Evolutionary conservation across 2,888 invertebrate genomes (phyloP), one percentile per base, ranked within the genome.

Genomic region (Nymphalis polychloros): DNA sequence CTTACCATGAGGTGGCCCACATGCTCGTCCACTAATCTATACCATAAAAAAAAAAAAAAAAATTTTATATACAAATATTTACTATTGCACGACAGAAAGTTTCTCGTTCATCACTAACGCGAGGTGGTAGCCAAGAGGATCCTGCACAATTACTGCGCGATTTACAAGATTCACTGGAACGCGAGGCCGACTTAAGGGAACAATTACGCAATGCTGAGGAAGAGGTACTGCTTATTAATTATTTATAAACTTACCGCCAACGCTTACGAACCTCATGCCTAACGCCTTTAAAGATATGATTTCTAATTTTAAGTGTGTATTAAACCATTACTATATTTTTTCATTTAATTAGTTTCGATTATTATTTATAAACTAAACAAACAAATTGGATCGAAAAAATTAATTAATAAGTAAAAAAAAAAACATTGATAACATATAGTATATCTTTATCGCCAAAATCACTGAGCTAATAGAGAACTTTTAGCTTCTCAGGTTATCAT

Each of bases 171-270:
- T 97, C 97, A 2, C 92, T 98, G 71, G 98, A 99, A 89, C 93
- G 98, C 35, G 98, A 99, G 87, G 97, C 97, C 1, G 98, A 99
- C 90, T 92, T 98, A 19, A 94, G 97, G 65, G 98, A 99, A 85
- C 98, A 99, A 84, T 90, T 98, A 16, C 95, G 96, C 74, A 98
- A 97, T 86, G 96, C 98, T 17, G 98, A 98, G 86, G 98, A 98
- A 88, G 98, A 98, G 95, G 96, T 96, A 90, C 41, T 41, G 48
- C 35, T 41, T 35, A 55, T 50, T 19, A 10, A 50, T 8, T 23
- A 23, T 16, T 52, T 20, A 23, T 7, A 16, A 16, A 31, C 16
- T 53, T n/a, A 55, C n/a, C 8, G 52, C 23, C 16, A 31, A 55
- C 17, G 17, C 55, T n/a, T 31, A 31, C 55, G 35, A 31, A 63